Conservation (phyloP, 2,113 vertebrate genomes). For the Bubo bubo region DNA sequence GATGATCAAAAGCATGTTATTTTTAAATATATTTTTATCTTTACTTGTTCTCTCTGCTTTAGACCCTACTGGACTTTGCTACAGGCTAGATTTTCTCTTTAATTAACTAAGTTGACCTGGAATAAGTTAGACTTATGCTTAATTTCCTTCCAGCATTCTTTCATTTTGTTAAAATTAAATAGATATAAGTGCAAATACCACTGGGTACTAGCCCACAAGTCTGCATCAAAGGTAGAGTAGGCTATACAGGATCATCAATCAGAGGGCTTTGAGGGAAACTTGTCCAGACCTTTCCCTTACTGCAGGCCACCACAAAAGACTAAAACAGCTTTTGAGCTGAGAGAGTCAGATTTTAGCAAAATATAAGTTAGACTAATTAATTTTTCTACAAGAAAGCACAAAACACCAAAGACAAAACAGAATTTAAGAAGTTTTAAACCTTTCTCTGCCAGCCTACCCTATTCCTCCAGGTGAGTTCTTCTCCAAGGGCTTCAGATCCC, state of each 20-base stretch:
- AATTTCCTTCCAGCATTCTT: background rate
- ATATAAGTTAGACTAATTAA: background rate
- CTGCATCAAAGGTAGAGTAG: background rate
- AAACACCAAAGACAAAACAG: background rate
- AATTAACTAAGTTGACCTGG: constrained; percentile 30
- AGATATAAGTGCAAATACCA: background rate
- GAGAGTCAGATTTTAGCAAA: background rate
- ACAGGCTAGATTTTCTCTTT: constrained; percentile 11
- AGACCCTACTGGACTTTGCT: background rate
- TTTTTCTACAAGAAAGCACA: background rate
- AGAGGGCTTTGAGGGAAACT: background rate
- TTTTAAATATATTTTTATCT: background rate
- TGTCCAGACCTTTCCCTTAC: background rate
- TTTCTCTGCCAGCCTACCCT: fast-evolving
- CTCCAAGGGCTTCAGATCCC: fast-evolving
- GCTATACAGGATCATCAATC: background rate
- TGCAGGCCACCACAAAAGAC: background rate
- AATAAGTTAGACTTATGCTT: background rate
- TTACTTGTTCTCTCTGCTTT: background rate
- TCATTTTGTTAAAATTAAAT: background rate
- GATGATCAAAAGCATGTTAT: background rate
- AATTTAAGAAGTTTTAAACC: fast-evolving
- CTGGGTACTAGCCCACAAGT: background rate
- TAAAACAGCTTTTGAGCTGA: background rate
- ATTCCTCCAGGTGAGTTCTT: fast-evolving